Base-by-base conservation (phyloP, 2,113 vertebrate genomes). In the Mandrillus leucophaeus region DNA sequence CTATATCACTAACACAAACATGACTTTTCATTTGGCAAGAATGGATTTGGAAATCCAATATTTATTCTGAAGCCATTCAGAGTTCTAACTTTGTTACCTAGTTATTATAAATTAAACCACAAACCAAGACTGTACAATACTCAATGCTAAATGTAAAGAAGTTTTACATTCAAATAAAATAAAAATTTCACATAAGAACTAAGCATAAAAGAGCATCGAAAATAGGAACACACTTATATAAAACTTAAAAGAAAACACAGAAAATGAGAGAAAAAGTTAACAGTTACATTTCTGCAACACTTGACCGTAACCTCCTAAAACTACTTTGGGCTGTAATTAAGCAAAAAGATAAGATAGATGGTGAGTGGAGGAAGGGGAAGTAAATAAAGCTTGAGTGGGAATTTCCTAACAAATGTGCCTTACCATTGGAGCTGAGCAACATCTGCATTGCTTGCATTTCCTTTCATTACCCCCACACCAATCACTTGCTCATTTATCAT, bases 401-500 rank as follows among this genome's bases (percentile, higher is more conserved):
- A n/a, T 90, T 95, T 89, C 35, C 13, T 92, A 80, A 89, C 43
- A 73, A 85, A 86, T 57, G 6, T 59, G 25, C 5, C 70, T 97
- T 75, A 17, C 8, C 23, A 0, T 83, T 95, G 94, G 18, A 92
- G 18, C n/a, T 82, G 16, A 97, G 75, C 61, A 72, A 87, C 43
- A 89, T 38, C 20, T 97, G 80, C 32, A 83, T 1, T 0, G 0
- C 0, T 87, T 79, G 45, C 79, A 55, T 92, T 98, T 93, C 1
- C n/a, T 96, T 97, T 85, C 23, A 22, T 86, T 95, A 84, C 68
- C 16, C 0, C n/a, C 68, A 93, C 11, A 88, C 18, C 45, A 90
- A 30, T 72, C 43, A 89, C 70, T 93, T 90, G 4, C 83, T 98
- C 93, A 87, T 86, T 98, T 40, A 90, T 96, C 17, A 73, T 97